Percentiles rank a stretch among this genome's conserved stretches.
Evolutionary conservation across 2,797 vertebrate genomes (phyloP).

Genomic region (Sebastes ruberrimus): DNA sequence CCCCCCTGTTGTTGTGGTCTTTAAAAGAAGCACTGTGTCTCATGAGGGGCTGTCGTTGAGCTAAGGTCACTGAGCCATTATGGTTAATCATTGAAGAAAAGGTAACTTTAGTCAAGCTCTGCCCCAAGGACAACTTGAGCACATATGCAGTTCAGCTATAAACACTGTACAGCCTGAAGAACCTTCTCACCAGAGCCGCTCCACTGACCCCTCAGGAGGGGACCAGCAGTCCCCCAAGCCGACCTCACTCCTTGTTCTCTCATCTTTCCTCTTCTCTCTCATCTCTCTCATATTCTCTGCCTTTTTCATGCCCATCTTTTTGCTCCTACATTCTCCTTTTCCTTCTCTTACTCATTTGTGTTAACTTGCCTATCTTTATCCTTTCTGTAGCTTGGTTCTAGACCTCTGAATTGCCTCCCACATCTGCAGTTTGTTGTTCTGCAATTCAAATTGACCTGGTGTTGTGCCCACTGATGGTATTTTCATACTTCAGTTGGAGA

Average conservation of each 20-base stretch:
- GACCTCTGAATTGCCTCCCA: neutral
- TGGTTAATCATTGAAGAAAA: constrained; percentile 51
- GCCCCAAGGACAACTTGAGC: constrained; percentile 6
- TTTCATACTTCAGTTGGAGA: neutral
- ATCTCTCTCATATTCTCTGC: neutral
- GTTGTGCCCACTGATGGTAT: neutral
- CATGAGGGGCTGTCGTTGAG: constrained; percentile 55
- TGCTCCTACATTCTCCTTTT: neutral
- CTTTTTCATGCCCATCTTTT: neutral
- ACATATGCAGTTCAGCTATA: constrained; percentile 3
- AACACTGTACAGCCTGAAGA: constrained; percentile 1
- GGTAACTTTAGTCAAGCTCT: constrained; percentile 40
- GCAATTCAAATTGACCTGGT: neutral
- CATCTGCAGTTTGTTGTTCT: neutral
- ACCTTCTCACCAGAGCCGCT: neutral
- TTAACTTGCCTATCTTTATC: neutral
- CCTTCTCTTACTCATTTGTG: neutral
- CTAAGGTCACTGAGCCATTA: constrained; percentile 40
- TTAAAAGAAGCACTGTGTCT: constrained; percentile 75
- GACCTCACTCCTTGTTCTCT: neutral
- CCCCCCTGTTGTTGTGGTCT: constrained; percentile 34
- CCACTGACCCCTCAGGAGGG: neutral
- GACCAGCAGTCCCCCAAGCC: constrained; percentile 2
- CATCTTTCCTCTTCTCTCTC: neutral
- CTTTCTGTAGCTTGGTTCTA: neutral